These are phyloP conservation scores for Apamea epomidion DNA, from an alignment of 2,888 invertebrate genomes.

Conservation along the genomic window DNA sequence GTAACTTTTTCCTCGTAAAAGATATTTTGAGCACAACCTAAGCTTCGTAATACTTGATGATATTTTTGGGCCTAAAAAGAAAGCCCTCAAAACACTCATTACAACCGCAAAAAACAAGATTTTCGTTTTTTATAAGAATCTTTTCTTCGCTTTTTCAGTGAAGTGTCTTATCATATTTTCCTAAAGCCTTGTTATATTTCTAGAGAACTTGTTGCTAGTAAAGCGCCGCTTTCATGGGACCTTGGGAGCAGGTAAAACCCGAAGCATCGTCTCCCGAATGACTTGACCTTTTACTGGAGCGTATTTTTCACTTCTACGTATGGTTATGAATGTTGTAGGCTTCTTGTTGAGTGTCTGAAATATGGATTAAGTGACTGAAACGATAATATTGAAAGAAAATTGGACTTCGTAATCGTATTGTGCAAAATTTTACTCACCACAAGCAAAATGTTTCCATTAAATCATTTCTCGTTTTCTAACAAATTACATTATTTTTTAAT, in stretches of 20 bases:
- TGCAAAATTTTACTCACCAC: background rate
- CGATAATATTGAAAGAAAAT: background rate
- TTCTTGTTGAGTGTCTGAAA: background rate
- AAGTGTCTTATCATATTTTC: slow-evolving; percentile 54
- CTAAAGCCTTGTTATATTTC: slow-evolving; percentile 45
- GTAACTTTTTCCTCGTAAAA: background rate
- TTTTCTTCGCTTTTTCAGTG: slow-evolving; percentile 27
- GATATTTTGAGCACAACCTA: background rate
- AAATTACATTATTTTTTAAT: slow-evolving; percentile 12
- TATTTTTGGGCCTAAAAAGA: slow-evolving; percentile 10
- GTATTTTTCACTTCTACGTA: slow-evolving; percentile 47
- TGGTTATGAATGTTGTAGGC: slow-evolving; percentile 35
- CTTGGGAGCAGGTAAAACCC: slow-evolving; percentile 42
- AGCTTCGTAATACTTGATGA: background rate
- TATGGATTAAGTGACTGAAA: background rate
- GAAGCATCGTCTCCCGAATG: slow-evolving; percentile 46
- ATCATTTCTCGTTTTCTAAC: background rate
- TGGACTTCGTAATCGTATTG: background rate
- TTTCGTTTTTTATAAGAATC: slow-evolving; percentile 36
- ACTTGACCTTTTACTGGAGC: slow-evolving; percentile 54
- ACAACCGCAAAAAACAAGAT: slow-evolving; percentile 24
- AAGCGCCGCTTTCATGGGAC: slow-evolving; percentile 40
- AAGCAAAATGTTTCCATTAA: background rate
- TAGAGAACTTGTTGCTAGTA: slow-evolving; percentile 52
- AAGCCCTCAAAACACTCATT: slow-evolving; percentile 22